Conservation (phyloP, 1,140 invertebrate species). For the Platyscapa corneri region DNA sequence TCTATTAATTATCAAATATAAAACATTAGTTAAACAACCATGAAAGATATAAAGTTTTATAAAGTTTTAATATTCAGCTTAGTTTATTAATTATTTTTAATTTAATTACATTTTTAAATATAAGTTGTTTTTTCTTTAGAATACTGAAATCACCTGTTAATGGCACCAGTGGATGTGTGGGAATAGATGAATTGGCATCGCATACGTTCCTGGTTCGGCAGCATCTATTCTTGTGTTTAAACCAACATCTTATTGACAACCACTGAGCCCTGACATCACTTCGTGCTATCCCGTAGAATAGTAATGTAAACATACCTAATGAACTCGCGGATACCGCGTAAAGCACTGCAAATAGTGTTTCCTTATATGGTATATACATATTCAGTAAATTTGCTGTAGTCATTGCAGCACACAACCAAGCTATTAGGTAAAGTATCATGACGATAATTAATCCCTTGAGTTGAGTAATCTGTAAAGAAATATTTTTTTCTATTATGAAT, state of each 20-base stretch:
- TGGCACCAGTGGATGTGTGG: slow-evolving; percentile 72
- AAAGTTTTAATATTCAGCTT: too few species aligned
- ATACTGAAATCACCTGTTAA: slow-evolving; percentile 33
- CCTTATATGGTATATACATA: slow-evolving; percentile 80
- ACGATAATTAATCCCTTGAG: slow-evolving; percentile 86
- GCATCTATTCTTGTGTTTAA: slow-evolving; percentile 77
- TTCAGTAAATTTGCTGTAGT: slow-evolving; percentile 80
- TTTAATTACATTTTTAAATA: not conserved
- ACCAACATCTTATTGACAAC: slow-evolving; percentile 79
- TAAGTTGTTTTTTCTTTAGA: not conserved
- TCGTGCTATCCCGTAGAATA: slow-evolving; percentile 89
- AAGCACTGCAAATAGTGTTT: slow-evolving; percentile 85
- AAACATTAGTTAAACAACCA: too few species aligned
- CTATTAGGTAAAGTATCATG: slow-evolving; percentile 83
- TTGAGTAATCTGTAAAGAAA: slow-evolving; percentile 82
- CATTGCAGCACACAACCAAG: slow-evolving; percentile 84
- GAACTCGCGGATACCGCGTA: slow-evolving; percentile 83
- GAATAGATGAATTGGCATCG: slow-evolving; percentile 77
- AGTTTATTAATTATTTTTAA: too few species aligned
- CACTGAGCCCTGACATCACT: slow-evolving; percentile 87
- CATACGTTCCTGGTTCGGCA: slow-evolving; percentile 80
- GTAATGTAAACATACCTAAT: slow-evolving; percentile 87
- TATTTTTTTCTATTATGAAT: too few species aligned
- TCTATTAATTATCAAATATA: too few species aligned
- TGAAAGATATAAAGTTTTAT: too few species aligned